Evolutionary conservation across 1,140 invertebrate species (phyloP).

Genomic region (Zaprionus ornatus): DNA sequence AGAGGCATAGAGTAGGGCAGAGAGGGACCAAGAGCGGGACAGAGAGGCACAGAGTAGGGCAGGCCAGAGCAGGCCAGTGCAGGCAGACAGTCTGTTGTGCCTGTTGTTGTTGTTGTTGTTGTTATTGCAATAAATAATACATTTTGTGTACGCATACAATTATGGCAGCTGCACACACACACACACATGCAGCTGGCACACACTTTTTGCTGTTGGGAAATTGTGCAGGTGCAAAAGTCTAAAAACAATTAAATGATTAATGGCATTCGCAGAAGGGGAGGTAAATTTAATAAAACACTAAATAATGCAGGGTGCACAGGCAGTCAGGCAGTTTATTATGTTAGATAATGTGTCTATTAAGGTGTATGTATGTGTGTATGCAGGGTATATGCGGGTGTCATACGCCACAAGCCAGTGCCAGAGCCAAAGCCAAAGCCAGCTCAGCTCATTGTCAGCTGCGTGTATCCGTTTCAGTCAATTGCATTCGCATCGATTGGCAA

Average conservation of each 20-base stretch:
- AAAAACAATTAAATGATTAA: constrained; percentile 82
- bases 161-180: constrained; percentile 43
- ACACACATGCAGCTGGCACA: constrained; percentile 5
- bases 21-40: too few relatives aligned
- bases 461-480: constrained; percentile 29
- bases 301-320: constrained; percentile 8
- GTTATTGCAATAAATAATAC: constrained; percentile 70
- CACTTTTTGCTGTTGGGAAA: constrained; percentile 39
- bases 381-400: background rate
- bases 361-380: background rate
- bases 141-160: constrained; percentile 80
- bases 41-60: background rate
- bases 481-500: constrained; percentile 6
- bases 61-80: background rate
- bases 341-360: background rate
- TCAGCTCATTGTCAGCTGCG: constrained; percentile 9
- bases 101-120: constrained; percentile 18
- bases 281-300: constrained; percentile 21
- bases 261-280: constrained; percentile 35
- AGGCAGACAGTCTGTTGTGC: constrained; percentile 18
- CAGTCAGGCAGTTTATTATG: too few relatives aligned
- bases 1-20: background rate
- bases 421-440: background rate
- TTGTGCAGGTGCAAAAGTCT: constrained; percentile 74
- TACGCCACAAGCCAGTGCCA: background rate